phyloP scores from a whole-genome alignment of 2,888 invertebrate genomes.

The Latheticus oryzae region DNA sequence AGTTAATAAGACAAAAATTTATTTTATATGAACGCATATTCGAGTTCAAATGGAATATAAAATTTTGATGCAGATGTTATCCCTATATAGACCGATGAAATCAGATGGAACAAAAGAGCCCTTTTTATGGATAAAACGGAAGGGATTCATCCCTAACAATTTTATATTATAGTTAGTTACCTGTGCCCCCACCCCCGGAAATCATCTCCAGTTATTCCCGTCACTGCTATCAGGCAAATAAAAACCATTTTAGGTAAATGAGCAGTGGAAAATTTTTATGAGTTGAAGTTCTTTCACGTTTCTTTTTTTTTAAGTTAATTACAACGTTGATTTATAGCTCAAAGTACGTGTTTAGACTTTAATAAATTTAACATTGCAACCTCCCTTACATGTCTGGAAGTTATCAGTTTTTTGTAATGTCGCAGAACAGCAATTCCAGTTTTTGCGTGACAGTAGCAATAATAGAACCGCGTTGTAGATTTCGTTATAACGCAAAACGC shows the following conservation, averaged over 20 bases:
- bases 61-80: constrained; percentile 8
- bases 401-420: constrained; percentile 31
- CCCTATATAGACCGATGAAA: background rate
- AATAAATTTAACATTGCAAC: constrained; percentile 28
- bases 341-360: constrained; percentile 28
- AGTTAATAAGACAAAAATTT: constrained; percentile 3
- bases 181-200: too few relatives aligned
- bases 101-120: constrained; percentile 7
- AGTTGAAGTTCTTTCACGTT: constrained; percentile 12
- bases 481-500: constrained; percentile 30
- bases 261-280: constrained; percentile 15
- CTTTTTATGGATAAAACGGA: constrained; percentile 1
- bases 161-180: too few relatives aligned
- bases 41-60: background rate
- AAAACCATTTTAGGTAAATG: constrained; percentile 12
- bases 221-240: constrained; percentile 8
- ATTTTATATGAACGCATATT: constrained; percentile 6
- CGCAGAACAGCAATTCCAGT: constrained; percentile 30
- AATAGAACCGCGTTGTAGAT: constrained; percentile 25
- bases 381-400: constrained; percentile 31
- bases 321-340: constrained; percentile 20
- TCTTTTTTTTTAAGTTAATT: constrained; percentile 21
- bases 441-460: constrained; percentile 36
- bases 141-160: too few relatives aligned
- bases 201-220: constrained; percentile 11